Evolutionary conservation across 2,888 invertebrate genomes (phyloP).

Genomic region (Lysandra coridon): DNA sequence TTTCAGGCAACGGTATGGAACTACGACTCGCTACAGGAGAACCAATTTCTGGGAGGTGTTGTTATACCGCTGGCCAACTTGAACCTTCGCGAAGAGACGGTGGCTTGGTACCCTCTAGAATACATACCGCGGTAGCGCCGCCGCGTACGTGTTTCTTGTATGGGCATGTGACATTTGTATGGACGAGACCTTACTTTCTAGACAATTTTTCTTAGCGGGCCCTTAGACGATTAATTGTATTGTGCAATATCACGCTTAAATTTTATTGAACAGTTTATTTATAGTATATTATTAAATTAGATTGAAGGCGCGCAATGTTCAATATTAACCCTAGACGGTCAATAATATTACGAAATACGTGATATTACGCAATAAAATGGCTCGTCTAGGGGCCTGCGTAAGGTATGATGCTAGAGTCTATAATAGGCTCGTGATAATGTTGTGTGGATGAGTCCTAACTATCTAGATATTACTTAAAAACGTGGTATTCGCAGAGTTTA

Average conservation of each 20-base stretch:
- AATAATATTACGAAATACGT: not conserved
- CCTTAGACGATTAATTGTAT: no score
- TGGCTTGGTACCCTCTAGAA: constrained; percentile 91
- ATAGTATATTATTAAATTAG: no score
- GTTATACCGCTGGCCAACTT: constrained; percentile 87
- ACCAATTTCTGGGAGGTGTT: constrained; percentile 96
- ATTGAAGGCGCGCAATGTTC: no score
- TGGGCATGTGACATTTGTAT: constrained; percentile 31
- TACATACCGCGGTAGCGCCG: constrained; percentile 76
- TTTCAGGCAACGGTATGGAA: constrained; percentile 92
- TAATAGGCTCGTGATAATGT: not conserved
- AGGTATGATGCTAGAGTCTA: no score
- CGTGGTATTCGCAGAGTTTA: no score
- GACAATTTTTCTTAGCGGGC: not conserved
- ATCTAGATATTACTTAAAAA: not conserved
- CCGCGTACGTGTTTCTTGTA: constrained; percentile 60
- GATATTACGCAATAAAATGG: no score
- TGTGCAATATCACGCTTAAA: no score
- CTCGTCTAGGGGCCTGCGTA: no score
- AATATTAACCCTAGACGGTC: no score
- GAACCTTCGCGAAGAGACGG: constrained; percentile 88
- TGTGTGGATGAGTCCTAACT: not conserved
- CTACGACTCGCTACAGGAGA: constrained; percentile 95
- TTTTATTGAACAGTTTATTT: no score
- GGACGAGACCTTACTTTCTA: not conserved